A percentile compares a stretch with the other conserved stretches of the same genome.
phyloP scores from a whole-genome alignment of 2,113 vertebrate species.

The Leucoraja erinaceus region DNA sequence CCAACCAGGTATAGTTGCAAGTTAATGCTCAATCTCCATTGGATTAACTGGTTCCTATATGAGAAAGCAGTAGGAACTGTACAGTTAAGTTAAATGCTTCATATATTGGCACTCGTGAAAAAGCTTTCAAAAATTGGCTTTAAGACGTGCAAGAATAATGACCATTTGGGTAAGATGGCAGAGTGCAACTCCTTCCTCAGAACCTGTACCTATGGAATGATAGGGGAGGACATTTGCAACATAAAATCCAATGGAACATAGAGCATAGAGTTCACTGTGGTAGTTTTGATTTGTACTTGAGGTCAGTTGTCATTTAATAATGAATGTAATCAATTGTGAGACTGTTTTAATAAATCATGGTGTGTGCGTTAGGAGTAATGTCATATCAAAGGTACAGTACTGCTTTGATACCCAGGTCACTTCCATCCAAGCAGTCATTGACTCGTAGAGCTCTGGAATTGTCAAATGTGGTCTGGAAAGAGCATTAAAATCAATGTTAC shows the following conservation, averaged over 20 bases:
- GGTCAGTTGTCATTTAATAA: not conserved
- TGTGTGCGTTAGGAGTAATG: not conserved
- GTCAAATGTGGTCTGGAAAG: not conserved
- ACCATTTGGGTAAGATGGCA: not conserved
- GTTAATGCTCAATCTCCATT: not conserved
- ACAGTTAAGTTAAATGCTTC: not conserved
- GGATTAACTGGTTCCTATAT: not conserved
- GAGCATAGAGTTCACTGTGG: not conserved
- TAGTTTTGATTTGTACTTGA: not conserved
- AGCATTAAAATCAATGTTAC: constrained; percentile 11
- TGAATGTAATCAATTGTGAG: constrained; percentile 5
- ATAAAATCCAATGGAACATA: not conserved
- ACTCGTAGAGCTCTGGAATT: not conserved
- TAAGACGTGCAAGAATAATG: not conserved
- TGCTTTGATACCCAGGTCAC: not conserved
- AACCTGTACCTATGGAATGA: not conserved
- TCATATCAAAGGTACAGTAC: not conserved
- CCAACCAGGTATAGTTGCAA: not conserved
- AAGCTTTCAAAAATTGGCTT: not conserved
- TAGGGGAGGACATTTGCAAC: not conserved
- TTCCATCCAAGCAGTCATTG: not conserved
- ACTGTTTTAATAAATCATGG: not conserved
- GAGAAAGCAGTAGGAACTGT: not conserved
- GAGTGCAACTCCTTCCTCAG: not conserved
- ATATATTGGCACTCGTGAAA: not conserved